These are phyloP conservation scores for Epizoanthus scotinus DNA, from an alignment of 92 coral and sea anemone genomes.

Conservation along the genomic window DNA sequence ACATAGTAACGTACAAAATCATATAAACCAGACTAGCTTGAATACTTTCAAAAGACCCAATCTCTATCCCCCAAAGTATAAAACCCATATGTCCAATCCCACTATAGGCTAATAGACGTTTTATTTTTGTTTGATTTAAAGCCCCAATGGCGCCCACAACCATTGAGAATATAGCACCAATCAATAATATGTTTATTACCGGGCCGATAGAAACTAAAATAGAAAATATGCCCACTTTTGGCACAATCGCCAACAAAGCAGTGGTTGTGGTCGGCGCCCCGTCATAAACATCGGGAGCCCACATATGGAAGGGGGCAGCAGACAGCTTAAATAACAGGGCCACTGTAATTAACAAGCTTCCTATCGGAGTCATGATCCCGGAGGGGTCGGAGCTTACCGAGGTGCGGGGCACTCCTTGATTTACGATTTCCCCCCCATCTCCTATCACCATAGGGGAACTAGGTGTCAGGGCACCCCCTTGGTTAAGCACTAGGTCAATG, in stretches of 20 bases:
- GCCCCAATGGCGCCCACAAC: constrained; percentile 79
- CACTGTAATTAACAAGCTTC: constrained; percentile 56
- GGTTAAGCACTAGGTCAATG: constrained; percentile 67
- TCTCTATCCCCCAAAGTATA: constrained; percentile 73
- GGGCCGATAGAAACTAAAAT: constrained; percentile 73
- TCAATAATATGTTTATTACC: constrained; percentile 59
- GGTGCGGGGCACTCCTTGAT: no score
- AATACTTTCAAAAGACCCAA: constrained; percentile 75
- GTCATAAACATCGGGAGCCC: constrained; percentile 86
- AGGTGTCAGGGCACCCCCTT: no score
- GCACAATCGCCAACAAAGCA: constrained; percentile 68
- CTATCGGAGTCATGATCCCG: constrained; percentile 59
- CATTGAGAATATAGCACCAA: constrained; percentile 66
- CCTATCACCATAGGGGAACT: no score
- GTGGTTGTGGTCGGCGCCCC: constrained; percentile 78
- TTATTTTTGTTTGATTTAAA: constrained; percentile 79
- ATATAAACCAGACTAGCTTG: constrained; percentile 75
- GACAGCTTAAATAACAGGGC: constrained; percentile 69
- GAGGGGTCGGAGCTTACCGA: constrained; percentile 32
- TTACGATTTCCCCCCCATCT: no score
- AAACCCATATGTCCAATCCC: constrained; percentile 85
- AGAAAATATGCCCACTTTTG: constrained; percentile 71
- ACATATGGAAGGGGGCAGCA: constrained; percentile 87
- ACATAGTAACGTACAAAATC: constrained; percentile 64
- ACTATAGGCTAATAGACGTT: constrained; percentile 81